Percentiles rank a stretch among this genome's conserved stretches.
phyloP scores from a whole-genome alignment of 2,888 invertebrate species.

The Yponomeuta evonymella region DNA sequence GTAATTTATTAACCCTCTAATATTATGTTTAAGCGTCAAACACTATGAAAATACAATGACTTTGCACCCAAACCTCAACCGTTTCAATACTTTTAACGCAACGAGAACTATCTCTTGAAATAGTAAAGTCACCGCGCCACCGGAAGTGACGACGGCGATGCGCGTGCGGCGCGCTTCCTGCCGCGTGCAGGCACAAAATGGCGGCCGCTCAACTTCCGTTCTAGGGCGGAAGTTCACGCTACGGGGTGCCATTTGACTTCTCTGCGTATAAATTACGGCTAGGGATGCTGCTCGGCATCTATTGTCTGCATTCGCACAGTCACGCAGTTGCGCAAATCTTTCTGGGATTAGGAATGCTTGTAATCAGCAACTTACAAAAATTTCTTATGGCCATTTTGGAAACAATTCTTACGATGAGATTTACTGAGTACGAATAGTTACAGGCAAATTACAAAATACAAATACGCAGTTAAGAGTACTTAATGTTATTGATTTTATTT shows the following conservation, averaged over 20 bases:
- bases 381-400: too few relatives aligned
- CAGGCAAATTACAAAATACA: too few relatives aligned
- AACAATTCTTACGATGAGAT: too few relatives aligned
- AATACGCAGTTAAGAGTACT: too few relatives aligned
- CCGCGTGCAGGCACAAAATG: conserved; percentile 71
- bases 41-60: conserved; percentile 9
- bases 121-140: conserved; percentile 47
- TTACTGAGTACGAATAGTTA: too few relatives aligned
- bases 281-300: conserved; percentile 46
- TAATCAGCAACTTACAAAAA: too few relatives aligned
- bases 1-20: background rate
- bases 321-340: conserved; percentile 27
- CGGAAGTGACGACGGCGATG: conserved; percentile 63
- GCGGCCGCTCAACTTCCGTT: conserved; percentile 63
- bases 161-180: conserved; percentile 69
- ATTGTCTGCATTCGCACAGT: conserved; percentile 53
- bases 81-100: conserved; percentile 38
- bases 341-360: background rate
- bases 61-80: conserved; percentile 25
- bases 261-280: conserved; percentile 59
- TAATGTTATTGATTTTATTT: too few relatives aligned
- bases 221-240: conserved; percentile 47
- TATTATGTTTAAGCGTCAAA: background rate
- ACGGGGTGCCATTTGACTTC: conserved; percentile 45
- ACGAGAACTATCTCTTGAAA: conserved; percentile 58